Percentiles rank a stretch among this genome's conserved stretches.
These are phyloP conservation scores for Atherinomorus stipes DNA, from an alignment of 2,113 vertebrate genomes.

Conservation along the genomic window DNA sequence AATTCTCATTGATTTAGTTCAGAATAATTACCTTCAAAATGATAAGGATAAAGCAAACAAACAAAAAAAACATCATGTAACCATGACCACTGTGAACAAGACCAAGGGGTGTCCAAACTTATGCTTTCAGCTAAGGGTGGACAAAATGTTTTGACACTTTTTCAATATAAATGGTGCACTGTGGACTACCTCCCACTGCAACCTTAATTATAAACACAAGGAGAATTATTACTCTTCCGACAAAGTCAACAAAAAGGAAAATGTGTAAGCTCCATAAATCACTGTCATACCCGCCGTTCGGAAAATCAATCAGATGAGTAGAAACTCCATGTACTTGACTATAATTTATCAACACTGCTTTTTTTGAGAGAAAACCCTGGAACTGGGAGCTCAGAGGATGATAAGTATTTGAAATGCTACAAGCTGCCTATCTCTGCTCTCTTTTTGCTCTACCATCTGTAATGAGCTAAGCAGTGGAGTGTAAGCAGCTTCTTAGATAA, in stretches of 20 bases:
- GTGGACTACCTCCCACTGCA: too few species aligned
- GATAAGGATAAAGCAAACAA: too few species aligned
- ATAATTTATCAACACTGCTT: conserved; percentile 59
- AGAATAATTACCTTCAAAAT: too few species aligned
- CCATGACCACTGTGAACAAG: too few species aligned
- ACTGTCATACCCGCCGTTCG: conserved; percentile 4
- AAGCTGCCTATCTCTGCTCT: conserved; percentile 6
- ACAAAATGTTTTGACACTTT: too few species aligned
- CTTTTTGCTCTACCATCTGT: conserved; percentile 63
- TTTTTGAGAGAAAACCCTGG: conserved; percentile 32
- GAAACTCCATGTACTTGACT: conserved; percentile 32
- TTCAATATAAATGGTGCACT: too few species aligned
- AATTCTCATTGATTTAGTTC: too few species aligned
- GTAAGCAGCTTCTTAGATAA: conserved; percentile 80
- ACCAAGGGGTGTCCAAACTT: too few species aligned
- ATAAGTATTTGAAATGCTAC: conserved; percentile 14
- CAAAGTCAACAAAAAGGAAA: neutral
- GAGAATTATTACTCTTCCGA: neutral
- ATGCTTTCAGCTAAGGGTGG: too few species aligned
- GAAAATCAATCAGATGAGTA: neutral
- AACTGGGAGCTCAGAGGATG: conserved; percentile 19
- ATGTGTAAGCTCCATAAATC: neutral
- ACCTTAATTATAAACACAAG: neutral
- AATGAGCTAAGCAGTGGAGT: conserved; percentile 78
- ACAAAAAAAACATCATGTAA: too few species aligned